Evolutionary conservation across 2,888 invertebrate species (phyloP), one percentile per base, ranked within the genome.

Genomic region (Metellina segmentata): DNA sequence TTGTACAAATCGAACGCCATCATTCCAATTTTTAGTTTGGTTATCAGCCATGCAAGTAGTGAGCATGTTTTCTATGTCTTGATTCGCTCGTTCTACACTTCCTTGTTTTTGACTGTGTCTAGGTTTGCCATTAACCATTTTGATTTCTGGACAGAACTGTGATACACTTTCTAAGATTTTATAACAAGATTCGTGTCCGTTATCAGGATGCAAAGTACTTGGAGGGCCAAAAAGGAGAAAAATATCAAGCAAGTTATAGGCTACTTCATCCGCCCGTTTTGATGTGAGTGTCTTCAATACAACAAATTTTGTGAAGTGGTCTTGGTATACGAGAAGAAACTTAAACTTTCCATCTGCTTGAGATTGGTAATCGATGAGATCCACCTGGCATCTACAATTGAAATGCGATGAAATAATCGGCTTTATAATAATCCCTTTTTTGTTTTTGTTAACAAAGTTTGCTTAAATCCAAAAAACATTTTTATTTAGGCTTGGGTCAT

Each of bases 131-230:
- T n/a, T n/a, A n/a, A n/a, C n/a, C n/a, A n/a, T n/a, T n/a, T n/a
- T n/a, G n/a, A n/a, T n/a, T n/a, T n/a, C n/a, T n/a, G n/a, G 70
- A 79, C 79, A 78, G 74, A 85, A 52, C 19, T 74, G 52, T 83
- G 72, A 74, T 69, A 92, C 19, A 61, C 75, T 19, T 77, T 79
- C 48, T 52, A 93, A 90, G 34, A 93, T 75, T 85, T 89, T 20
- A 85, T 89, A 89, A 20, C 20, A 79, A 89, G 93, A 93, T 81
- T 93, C 92, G 16, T 85, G 34, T 9, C 92, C 93, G 20, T 93
- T 93, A 85, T 93, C 91, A 71, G 48, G 85, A 53, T 93, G 92
- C 52, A 94, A 91, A 79, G 93, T 92, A 70, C 71, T 71, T 74
- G 93, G 93, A 61, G 92, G 82, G 11, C 93, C 93, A 34, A 93